Evolutionary conservation across 2,113 vertebrate species (phyloP).

Genomic region (Daboia siamensis): DNA sequence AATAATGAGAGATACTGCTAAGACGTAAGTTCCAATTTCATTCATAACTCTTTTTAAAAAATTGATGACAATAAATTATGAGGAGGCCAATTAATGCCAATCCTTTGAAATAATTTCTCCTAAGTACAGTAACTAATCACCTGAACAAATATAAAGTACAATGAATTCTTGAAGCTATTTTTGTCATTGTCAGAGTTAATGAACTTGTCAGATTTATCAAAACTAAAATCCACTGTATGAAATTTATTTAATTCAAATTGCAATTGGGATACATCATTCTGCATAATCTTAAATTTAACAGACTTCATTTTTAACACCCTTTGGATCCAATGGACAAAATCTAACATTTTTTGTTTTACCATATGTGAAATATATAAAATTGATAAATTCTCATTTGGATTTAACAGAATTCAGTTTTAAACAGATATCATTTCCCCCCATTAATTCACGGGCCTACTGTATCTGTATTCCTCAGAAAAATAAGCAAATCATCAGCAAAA

Average conservation of each 20-base stretch:
- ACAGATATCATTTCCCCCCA: background rate
- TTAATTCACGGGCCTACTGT: background rate
- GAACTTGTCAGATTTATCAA: background rate
- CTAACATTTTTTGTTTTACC: background rate
- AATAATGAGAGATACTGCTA: background rate
- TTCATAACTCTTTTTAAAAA: background rate
- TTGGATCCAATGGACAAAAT: background rate
- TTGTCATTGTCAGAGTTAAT: background rate
- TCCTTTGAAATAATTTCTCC: background rate
- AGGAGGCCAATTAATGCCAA: background rate
- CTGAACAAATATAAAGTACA: background rate
- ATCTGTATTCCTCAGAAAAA: background rate
- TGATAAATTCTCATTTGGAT: too few relatives aligned
- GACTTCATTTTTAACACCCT: background rate
- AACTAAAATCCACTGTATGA: background rate
- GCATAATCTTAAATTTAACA: background rate
- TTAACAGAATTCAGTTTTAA: background rate
- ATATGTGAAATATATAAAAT: background rate
- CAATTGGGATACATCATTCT: background rate
- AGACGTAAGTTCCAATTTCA: background rate
- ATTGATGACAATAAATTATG: background rate
- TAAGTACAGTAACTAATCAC: background rate
- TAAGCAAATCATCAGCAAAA: background rate
- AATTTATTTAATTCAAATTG: background rate
- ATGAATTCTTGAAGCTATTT: background rate